Conservation (phyloP, 2,113 vertebrate species). For the Notarius lentiginosus region DNA sequence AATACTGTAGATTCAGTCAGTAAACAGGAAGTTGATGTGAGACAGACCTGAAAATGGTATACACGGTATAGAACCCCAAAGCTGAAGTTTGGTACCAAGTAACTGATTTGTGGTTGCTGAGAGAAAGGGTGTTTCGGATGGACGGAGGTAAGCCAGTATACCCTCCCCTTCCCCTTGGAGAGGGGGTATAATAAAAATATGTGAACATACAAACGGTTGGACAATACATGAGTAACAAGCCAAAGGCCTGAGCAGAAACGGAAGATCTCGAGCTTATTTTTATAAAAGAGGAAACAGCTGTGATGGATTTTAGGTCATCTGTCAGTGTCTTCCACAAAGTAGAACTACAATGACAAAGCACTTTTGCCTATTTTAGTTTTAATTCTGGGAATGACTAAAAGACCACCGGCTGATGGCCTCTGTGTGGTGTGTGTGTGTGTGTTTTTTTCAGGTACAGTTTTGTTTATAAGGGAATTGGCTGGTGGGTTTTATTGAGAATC, state of each 20-base stretch:
- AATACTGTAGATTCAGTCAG: too few relatives aligned
- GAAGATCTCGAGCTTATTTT: not conserved
- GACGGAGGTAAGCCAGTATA: too few relatives aligned
- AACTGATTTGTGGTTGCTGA: too few relatives aligned
- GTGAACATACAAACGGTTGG: too few relatives aligned
- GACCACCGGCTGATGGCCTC: not conserved
- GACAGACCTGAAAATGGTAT: too few relatives aligned
- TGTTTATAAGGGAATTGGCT: not conserved
- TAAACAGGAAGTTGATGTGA: too few relatives aligned
- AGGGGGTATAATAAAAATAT: not conserved
- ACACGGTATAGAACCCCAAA: too few relatives aligned
- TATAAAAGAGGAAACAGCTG: not conserved
- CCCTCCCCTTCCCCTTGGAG: too few relatives aligned
- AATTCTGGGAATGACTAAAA: not conserved
- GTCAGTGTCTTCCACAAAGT: not conserved
- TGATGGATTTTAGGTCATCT: not conserved
- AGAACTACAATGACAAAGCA: not conserved
- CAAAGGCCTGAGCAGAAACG: not conserved
- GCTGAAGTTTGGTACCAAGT: too few relatives aligned
- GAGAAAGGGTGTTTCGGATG: too few relatives aligned
- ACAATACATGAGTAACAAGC: not conserved
- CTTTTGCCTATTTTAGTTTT: not conserved
- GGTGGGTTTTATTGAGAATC: too few relatives aligned
- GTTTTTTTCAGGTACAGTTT: not conserved
- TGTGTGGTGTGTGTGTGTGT: too few relatives aligned